Percentiles rank a stretch among this genome's conserved stretches.
These are phyloP conservation scores for Cheilosia soror DNA, from an alignment of 2,888 invertebrate genomes.

Conservation along the genomic window DNA sequence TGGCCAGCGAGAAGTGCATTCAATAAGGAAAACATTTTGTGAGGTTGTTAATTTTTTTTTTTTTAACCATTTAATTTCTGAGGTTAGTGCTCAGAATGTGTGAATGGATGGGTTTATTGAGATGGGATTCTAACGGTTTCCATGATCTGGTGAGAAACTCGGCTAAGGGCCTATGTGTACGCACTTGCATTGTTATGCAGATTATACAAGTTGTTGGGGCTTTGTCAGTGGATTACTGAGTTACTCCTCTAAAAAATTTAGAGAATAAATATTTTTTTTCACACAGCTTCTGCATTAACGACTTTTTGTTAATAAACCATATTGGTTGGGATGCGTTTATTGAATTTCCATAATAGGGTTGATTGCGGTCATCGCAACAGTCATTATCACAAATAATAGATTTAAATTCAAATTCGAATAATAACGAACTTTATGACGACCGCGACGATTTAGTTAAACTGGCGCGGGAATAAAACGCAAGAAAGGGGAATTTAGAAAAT, in stretches of 20 bases:
- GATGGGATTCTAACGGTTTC: conserved; percentile 19
- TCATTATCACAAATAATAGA: conserved; percentile 62
- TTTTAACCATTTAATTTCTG: conserved; percentile 18
- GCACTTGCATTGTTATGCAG: conserved; percentile 38
- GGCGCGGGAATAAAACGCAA: conserved; percentile 7
- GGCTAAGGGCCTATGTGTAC: neutral
- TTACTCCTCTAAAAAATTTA: conserved; percentile 13
- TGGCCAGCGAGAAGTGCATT: conserved; percentile 1
- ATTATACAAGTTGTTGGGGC: conserved; percentile 20
- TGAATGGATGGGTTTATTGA: conserved; percentile 32
- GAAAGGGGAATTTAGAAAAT: conserved; percentile 26
- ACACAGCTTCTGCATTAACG: conserved; percentile 50
- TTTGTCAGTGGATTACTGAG: conserved; percentile 43
- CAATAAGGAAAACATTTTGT: conserved; percentile 52
- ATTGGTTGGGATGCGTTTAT: conserved; percentile 1
- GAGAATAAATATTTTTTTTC: neutral
- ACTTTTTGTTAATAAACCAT: conserved; percentile 36
- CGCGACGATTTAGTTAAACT: conserved; percentile 29
- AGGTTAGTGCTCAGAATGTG: conserved; percentile 49
- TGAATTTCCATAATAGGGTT: conserved; percentile 62
- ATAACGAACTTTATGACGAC: conserved; percentile 39
- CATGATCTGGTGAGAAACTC: conserved; percentile 3
- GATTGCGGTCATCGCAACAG: conserved; percentile 8
- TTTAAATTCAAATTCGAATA: conserved; percentile 56
- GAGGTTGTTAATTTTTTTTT: conserved; percentile 39